A percentile compares a stretch with the other conserved stretches of the same genome.
Conservation (phyloP, 2,888 invertebrate genomes). For the Hemistola chrysoprasaria region DNA sequence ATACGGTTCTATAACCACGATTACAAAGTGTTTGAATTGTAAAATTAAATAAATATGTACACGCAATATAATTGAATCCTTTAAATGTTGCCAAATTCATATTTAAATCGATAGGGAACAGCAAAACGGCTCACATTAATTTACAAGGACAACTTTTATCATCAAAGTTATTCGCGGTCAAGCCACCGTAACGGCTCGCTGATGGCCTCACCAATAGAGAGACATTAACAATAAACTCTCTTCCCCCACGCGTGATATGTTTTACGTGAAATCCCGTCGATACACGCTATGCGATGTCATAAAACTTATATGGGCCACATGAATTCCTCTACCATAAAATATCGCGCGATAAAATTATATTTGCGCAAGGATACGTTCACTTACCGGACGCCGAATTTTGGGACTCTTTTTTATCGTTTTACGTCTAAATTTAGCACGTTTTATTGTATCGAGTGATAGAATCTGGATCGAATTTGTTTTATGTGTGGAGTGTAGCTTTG, state of each 20-base stretch:
- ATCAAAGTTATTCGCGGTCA: no score
- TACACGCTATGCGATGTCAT: slow-evolving; percentile 42
- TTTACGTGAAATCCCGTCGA: slow-evolving; percentile 46
- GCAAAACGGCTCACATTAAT: no score
- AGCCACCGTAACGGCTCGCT: slow-evolving; percentile 18
- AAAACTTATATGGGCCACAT: slow-evolving; percentile 58
- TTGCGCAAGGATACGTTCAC: slow-evolving; percentile 34
- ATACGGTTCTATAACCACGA: no score
- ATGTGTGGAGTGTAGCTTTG: slow-evolving; percentile 5
- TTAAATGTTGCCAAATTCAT: no score
- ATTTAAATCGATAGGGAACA: no score
- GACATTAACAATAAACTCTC: slow-evolving; percentile 43
- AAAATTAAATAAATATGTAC: no score
- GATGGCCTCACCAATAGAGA: slow-evolving; percentile 28
- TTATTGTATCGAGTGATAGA: slow-evolving; percentile 23
- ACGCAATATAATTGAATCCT: no score
- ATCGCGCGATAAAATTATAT: slow-evolving; percentile 64
- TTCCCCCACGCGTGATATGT: slow-evolving; percentile 46
- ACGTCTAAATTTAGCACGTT: slow-evolving; percentile 26
- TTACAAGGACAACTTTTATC: no score
- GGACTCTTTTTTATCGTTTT: slow-evolving; percentile 26
- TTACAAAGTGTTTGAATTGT: no score
- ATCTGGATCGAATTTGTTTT: slow-evolving; percentile 25
- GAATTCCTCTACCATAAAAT: slow-evolving; percentile 51
- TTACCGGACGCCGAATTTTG: slow-evolving; percentile 19